These are phyloP conservation scores for Rhyacichthys aspro DNA, from an alignment of 2,797 vertebrate species.

Conservation along the genomic window DNA sequence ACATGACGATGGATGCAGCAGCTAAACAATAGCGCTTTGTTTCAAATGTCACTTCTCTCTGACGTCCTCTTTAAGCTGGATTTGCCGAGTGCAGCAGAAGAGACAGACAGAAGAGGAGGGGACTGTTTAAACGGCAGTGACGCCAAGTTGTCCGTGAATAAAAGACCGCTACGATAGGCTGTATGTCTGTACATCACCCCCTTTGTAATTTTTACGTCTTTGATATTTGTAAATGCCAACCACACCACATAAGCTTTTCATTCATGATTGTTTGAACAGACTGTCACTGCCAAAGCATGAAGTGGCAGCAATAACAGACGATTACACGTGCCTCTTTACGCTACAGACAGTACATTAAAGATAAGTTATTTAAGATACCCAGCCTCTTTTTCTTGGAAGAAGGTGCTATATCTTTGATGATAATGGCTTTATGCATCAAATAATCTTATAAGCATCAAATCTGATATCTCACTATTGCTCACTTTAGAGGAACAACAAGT, in stretches of 20 bases:
- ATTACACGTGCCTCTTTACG: slow-evolving; percentile 9
- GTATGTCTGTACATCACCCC: slow-evolving; percentile 21
- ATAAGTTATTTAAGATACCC: not conserved
- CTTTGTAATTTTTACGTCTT: slow-evolving; percentile 35
- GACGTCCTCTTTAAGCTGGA: slow-evolving; percentile 36
- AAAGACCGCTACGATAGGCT: slow-evolving; percentile 16
- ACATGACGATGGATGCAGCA: slow-evolving; percentile 49
- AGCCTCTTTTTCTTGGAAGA: not conserved
- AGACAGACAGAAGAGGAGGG: slow-evolving; percentile 36
- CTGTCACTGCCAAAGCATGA: slow-evolving; percentile 24
- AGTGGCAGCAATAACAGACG: slow-evolving; percentile 11
- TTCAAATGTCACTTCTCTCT: slow-evolving; percentile 67
- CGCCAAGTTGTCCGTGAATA: slow-evolving; percentile 20
- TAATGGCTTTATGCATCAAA: too few species aligned
- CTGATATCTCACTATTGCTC: too few species aligned
- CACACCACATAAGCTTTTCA: slow-evolving; percentile 17
- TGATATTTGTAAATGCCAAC: slow-evolving; percentile 17
- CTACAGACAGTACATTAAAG: not conserved
- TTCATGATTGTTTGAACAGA: slow-evolving; percentile 15
- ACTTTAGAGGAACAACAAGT: too few species aligned
- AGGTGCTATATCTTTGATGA: not conserved
- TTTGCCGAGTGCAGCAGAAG: slow-evolving; percentile 9
- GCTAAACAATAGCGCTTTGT: slow-evolving; percentile 66
- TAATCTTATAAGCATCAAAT: too few species aligned
- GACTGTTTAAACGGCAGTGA: slow-evolving; percentile 21